These are phyloP conservation scores for Dryas iulia DNA, from an alignment of 1,140 invertebrate genomes.

Conservation along the genomic window DNA sequence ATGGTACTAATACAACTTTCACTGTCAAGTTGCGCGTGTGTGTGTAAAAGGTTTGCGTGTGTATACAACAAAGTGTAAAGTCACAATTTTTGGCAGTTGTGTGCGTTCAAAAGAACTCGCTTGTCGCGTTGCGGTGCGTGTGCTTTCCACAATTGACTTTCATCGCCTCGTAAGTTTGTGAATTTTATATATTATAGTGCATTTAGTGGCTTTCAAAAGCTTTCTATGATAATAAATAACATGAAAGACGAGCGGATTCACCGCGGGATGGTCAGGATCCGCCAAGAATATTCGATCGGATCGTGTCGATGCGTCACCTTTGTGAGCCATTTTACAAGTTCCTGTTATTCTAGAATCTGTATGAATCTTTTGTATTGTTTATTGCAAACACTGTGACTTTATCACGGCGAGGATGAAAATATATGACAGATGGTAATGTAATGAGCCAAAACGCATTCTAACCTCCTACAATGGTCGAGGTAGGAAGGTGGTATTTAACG, in stretches of 20 bases:
- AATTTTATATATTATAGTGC: constrained; percentile 64
- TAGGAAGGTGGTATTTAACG: constrained; percentile 16
- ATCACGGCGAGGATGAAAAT: neutral
- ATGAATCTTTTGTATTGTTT: constrained; percentile 25
- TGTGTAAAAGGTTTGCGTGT: constrained; percentile 24
- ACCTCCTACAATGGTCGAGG: constrained; percentile 21
- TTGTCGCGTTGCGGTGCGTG: constrained; percentile 76
- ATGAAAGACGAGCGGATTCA: constrained; percentile 2
- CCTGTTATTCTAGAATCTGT: constrained; percentile 56
- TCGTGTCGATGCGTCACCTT: constrained; percentile 79
- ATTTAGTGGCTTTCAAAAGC: constrained; percentile 44
- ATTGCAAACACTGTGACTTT: neutral
- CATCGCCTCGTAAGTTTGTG: constrained; percentile 77
- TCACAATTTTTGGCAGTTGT: constrained; percentile 38
- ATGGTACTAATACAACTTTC: constrained; percentile 20
- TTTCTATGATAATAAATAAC: neutral
- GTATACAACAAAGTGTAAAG: constrained; percentile 25
- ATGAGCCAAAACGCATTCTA: constrained; percentile 23
- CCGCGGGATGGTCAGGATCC: constrained; percentile 37
- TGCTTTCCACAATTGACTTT: constrained; percentile 75
- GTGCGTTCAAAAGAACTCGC: constrained; percentile 65
- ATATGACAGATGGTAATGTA: constrained; percentile 5
- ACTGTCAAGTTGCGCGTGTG: constrained; percentile 27
- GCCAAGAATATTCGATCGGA: constrained; percentile 69
- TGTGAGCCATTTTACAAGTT: constrained; percentile 77